Percentiles rank a stretch among this genome's conserved stretches.
These are phyloP conservation scores for Zoanthus gigantus DNA, from an alignment of 92 coral and sea anemone genomes.

Conservation along the genomic window DNA sequence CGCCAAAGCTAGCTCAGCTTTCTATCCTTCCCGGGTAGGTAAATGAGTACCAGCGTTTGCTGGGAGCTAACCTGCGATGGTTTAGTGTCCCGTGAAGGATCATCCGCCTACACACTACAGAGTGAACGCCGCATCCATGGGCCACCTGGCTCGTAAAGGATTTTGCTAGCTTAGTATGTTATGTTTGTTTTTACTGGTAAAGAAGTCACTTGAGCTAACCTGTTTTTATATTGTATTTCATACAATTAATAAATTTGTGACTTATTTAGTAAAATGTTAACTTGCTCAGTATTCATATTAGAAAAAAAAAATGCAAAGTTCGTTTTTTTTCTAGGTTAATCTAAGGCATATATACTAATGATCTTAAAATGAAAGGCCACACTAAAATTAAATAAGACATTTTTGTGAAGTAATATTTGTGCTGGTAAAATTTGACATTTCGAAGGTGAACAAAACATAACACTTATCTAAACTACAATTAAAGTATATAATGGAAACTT, in stretches of 20 bases:
- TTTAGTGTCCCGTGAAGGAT: no score
- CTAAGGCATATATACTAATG: not conserved
- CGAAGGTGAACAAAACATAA: not conserved
- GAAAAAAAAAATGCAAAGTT: not conserved
- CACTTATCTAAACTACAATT: not conserved
- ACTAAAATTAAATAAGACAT: not conserved
- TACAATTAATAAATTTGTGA: not conserved
- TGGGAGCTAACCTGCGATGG: no score
- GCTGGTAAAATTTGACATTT: not conserved
- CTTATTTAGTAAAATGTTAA: not conserved
- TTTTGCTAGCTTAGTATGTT: no score
- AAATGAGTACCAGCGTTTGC: no score
- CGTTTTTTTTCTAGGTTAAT: no score
- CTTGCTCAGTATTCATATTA: not conserved
- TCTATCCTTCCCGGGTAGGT: no score
- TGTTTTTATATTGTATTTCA: no score
- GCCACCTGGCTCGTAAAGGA: no score
- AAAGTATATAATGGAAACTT: not conserved
- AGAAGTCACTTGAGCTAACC: not conserved
- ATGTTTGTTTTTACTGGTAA: no score
- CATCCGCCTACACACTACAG: no score
- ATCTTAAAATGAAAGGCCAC: not conserved
- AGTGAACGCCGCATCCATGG: no score
- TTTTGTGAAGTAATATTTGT: not conserved
- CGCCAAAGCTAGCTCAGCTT: no score